Base-by-base conservation (phyloP, 2,113 vertebrate species). In the Riparia riparia region DNA sequence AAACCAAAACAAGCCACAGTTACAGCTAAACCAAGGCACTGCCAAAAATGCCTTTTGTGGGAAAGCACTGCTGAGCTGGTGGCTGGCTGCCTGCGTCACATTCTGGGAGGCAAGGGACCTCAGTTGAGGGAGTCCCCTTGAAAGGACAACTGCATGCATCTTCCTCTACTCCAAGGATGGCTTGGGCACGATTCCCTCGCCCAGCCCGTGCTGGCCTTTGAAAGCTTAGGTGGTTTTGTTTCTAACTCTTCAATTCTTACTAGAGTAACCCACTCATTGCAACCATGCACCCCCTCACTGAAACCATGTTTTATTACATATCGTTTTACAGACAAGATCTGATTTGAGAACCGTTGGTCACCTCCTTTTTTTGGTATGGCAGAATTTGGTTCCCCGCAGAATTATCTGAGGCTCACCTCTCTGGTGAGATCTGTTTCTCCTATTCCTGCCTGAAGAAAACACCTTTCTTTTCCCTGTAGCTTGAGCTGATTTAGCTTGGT, bases 111-210 rank as follows among this genome's bases (percentile, higher is more conserved):
- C 73, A 82, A 54, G 32, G 39, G 39, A 17, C 21, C n/a, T 49
- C 68, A n/a, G 9, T 0, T 37, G n/a, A 47, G 25, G 19, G 31
- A 37, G 8, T 61, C 8, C 29, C 34, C 51, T 64, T 4, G 1
- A 17, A 49, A 57, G 45, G 25, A 57, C 41, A 28, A 31, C 21
- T 66, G 28, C 17, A 4, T 7, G 11, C 26, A 89, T 4, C 22
- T 51, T 56, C 15, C 21, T 50, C 12, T 69, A 10, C 65, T 85
- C 29, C 32, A 21, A 31, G 34, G 56, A 22, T 34, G 32, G 14
- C 45, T 86, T 31, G 13, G 78, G 29, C 31, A 54, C 0, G 0
- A 22, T 56, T 68, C 18, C 21, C 37, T 73, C 6, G 0, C 17
- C 13, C 53, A 53, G 56, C 5, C 47, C 28, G 21, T 41, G 68